Percentiles rank a stretch among this genome's conserved stretches.
Evolutionary conservation across 37 sponge, comb jelly and placozoan species (phyloP).

Genomic region (Haliclona indistincta): DNA sequence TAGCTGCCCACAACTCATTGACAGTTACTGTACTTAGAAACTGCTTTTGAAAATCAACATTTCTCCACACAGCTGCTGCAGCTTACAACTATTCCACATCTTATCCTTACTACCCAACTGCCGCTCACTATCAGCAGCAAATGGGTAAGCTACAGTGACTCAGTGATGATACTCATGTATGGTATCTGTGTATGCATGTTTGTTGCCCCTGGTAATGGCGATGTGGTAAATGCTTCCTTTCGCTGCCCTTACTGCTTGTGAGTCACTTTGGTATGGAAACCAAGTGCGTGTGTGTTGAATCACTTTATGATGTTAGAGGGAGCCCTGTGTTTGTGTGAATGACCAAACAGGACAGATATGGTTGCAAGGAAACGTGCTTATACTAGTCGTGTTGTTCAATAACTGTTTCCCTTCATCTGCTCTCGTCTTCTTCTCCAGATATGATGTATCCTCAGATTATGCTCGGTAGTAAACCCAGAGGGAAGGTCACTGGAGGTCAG

Average conservation of each 20-base stretch:
- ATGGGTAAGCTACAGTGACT: background rate
- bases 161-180: background rate
- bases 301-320: too few species aligned
- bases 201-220: constrained; percentile 33
- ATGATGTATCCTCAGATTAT: background rate
- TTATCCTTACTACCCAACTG: constrained; percentile 34
- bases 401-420: too few species aligned
- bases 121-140: constrained; percentile 6
- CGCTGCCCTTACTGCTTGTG: background rate
- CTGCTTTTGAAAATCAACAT: constrained; percentile 4
- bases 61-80: constrained; percentile 16
- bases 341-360: too few species aligned
- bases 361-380: too few species aligned
- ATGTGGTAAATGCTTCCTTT: background rate
- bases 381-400: too few species aligned
- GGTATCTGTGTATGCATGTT: constrained; percentile 18
- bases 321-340: too few species aligned
- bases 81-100: constrained; percentile 1
- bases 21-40: background rate
- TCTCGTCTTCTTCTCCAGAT: too few species aligned
- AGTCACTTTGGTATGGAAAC: too few species aligned
- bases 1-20: background rate
- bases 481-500: background rate
- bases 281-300: too few species aligned
- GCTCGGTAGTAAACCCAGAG: background rate